phyloP scores from a whole-genome alignment of 2,888 invertebrate species.

The Ommatoiulus sabulosus region DNA sequence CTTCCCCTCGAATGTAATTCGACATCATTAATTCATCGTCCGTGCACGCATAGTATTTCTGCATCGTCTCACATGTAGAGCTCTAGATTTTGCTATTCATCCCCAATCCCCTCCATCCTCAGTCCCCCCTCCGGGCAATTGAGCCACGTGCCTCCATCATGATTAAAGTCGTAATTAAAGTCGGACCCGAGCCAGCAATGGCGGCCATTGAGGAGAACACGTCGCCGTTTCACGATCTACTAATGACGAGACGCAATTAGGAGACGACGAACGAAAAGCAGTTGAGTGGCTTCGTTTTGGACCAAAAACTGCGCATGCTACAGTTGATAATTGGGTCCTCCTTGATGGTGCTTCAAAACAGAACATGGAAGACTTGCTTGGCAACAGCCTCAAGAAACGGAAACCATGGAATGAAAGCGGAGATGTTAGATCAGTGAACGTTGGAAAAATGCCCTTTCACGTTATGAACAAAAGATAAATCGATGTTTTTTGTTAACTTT shows the following conservation, averaged over 20 bases:
- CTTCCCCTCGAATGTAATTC: background rate
- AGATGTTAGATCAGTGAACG: too few relatives aligned
- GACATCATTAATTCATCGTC: constrained; percentile 28
- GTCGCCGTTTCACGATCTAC: constrained; percentile 1
- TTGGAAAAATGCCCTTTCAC: too few relatives aligned
- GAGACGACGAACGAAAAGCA: background rate
- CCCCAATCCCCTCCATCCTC: background rate
- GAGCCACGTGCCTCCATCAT: constrained; percentile 28
- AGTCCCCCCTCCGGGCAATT: background rate
- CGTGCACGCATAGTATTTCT: background rate
- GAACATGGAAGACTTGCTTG: too few relatives aligned
- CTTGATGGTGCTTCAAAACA: too few relatives aligned
- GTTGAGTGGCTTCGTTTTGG: background rate
- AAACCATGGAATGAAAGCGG: too few relatives aligned
- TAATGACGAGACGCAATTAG: constrained; percentile 19
- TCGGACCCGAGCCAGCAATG: constrained; percentile 2
- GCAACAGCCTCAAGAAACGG: too few relatives aligned
- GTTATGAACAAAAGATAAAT: too few relatives aligned
- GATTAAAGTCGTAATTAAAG: constrained; percentile 39
- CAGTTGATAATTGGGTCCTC: too few relatives aligned
- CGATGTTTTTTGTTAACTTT: too few relatives aligned
- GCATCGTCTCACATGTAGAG: background rate
- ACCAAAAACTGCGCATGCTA: too few relatives aligned
- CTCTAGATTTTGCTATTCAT: constrained; percentile 20
- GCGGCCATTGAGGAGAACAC: background rate